Evolutionary conservation across 2,797 vertebrate genomes (phyloP), one percentile per base, ranked within the genome.

Genomic region (Hippocampus kuda): DNA sequence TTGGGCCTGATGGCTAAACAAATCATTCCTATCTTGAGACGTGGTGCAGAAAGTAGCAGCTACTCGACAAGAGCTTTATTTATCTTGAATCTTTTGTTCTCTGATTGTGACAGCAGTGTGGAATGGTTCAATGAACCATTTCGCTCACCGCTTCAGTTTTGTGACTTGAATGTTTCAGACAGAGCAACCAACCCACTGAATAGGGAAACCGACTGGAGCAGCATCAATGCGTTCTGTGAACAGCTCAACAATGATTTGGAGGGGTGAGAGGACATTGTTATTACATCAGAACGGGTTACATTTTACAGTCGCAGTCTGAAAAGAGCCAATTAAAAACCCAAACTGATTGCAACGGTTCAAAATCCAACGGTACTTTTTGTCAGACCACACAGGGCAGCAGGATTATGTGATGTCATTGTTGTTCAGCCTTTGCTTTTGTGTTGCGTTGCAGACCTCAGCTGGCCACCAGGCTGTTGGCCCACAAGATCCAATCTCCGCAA

Each of bases 401-500:
- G 18, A 42, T 38, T 11, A 2, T 41, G 38, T 11, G 18, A 24
- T 41, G 34, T 34, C 42, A 15, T 49, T 44, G 8, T n/a, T 51
- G 12, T 34, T 22, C 34, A 56, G 8, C 5, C 9, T 65, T 34
- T 8, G 67, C 16, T 51, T 69, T 26, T 54, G 27, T 24, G 42
- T 60, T 73, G 34, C 72, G 48, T 78, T 83, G 0, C 81, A 92
- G 91, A 65, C 91, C 91, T 65, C 91, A 92, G 81, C 90, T 98
- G 83, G 96, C 97, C 73, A 97, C 96, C 54, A 91, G 96, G 68
- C 93, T 99, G 51, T 86, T 99, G 81, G 95, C 94, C 60, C 96
- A 99, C 87, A 99, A 99, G 92, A 96, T 99, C 88, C 97, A 99
- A 84, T 99, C 96, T 60, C 96, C 97, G 0, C 97, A 99, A 85